phyloP scores from a whole-genome alignment of 1,140 invertebrate species.

The Drosophila obscura region DNA sequence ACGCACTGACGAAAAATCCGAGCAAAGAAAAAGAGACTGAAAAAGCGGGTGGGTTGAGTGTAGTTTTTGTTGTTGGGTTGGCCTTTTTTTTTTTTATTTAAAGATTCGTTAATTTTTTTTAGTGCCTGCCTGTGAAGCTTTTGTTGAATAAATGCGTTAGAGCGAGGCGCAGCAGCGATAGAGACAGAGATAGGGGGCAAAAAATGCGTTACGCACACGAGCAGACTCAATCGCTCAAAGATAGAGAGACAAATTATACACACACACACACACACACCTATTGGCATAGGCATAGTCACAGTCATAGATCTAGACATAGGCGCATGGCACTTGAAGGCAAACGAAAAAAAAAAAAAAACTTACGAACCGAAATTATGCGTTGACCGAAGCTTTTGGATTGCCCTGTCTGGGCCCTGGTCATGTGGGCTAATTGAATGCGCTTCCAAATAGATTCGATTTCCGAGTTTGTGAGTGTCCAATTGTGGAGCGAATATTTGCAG shows the following conservation, averaged over 20 bases:
- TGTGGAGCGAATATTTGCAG: no score
- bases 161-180: conserved; percentile 38
- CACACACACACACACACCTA: neutral
- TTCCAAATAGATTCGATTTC: conserved; percentile 14
- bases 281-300: neutral
- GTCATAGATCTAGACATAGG: conserved; percentile 27
- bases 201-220: conserved; percentile 78
- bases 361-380: conserved; percentile 46
- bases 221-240: conserved; percentile 26
- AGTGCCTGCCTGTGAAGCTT: conserved; percentile 37
- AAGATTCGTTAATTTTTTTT: conserved; percentile 76
- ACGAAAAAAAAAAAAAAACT: conserved; percentile 13
- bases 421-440: conserved; percentile 40
- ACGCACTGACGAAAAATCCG: conserved; percentile 65
- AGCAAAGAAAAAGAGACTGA: conserved; percentile 24
- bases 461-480: neutral
- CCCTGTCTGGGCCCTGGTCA: conserved; percentile 7
- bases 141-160: conserved; percentile 69
- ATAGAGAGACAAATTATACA: conserved; percentile 25
- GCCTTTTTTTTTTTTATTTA: conserved; percentile 67
- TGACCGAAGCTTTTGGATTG: conserved; percentile 27
- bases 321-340: conserved; percentile 58
- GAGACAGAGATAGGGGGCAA: conserved; percentile 35
- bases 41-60: conserved; percentile 47
- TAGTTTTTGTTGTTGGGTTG: conserved; percentile 31